Evolutionary conservation across 2,797 vertebrate species (phyloP).

Genomic region (Urocyon cinereoargenteus): DNA sequence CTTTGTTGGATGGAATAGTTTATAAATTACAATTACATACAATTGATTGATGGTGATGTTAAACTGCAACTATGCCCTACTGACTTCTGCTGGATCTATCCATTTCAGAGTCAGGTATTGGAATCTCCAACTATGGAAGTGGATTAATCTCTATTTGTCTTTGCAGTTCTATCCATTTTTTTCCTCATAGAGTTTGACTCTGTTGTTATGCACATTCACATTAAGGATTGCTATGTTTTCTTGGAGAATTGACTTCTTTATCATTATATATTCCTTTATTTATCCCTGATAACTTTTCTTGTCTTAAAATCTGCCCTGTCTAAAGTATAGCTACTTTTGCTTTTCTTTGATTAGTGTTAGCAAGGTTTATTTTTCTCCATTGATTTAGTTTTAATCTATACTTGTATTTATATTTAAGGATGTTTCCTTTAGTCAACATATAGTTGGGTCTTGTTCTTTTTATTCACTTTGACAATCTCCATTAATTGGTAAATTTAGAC

Average conservation of each 20-base stretch:
- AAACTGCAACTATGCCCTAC: not conserved
- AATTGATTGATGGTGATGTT: not conserved
- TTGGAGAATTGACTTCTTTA: not conserved
- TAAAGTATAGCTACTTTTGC: not conserved
- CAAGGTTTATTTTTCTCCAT: not conserved
- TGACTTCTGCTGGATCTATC: not conserved
- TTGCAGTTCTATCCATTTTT: not conserved
- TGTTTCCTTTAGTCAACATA: not conserved
- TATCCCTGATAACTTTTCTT: not conserved
- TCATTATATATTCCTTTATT: not conserved
- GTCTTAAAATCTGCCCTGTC: not conserved
- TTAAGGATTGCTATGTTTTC: not conserved
- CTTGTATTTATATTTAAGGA: not conserved
- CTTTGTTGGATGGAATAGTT: not conserved
- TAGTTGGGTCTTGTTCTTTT: not conserved
- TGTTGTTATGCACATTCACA: not conserved
- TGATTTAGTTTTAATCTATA: not conserved
- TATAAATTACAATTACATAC: not conserved
- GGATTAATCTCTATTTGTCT: not conserved
- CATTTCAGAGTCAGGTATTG: not conserved
- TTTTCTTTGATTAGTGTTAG: not conserved
- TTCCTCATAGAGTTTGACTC: not conserved
- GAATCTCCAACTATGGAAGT: not conserved
- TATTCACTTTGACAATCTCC: not conserved
- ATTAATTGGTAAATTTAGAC: not conserved